These are phyloP conservation scores for Battus philenor DNA, from an alignment of 1,140 invertebrate genomes.

Conservation along the genomic window DNA sequence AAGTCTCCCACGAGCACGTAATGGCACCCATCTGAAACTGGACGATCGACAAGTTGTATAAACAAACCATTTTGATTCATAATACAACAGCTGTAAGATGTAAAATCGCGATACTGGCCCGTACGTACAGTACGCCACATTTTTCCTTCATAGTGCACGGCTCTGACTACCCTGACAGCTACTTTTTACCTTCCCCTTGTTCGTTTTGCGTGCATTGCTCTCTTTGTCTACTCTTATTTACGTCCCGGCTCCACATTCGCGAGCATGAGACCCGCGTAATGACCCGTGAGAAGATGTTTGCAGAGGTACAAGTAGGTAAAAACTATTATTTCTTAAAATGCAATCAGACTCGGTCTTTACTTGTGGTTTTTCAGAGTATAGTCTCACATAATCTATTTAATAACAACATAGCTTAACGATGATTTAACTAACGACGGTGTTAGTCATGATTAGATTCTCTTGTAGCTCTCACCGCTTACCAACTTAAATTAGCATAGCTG, in stretches of 20 bases:
- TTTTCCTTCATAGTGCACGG: constrained; percentile 34
- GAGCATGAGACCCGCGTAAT: constrained; percentile 10
- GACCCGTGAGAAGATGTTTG: constrained; percentile 4
- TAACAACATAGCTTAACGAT: too few species aligned
- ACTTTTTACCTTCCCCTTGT: constrained; percentile 46
- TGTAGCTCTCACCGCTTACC: too few species aligned
- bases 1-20: constrained; percentile 13
- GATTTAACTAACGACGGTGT: too few species aligned
- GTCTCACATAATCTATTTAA: too few species aligned
- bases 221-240: constrained; percentile 62
- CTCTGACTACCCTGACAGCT: constrained; percentile 60
- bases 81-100: background rate
- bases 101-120: background rate
- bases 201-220: constrained; percentile 41
- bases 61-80: background rate
- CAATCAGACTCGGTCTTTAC: too few species aligned
- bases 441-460: too few species aligned
- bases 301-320: constrained; percentile 26
- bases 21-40: constrained; percentile 10
- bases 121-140: background rate
- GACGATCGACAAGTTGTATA: background rate
- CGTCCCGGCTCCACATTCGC: constrained; percentile 27
- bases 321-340: background rate
- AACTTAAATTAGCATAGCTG: too few species aligned
- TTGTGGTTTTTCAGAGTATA: too few species aligned